These are phyloP conservation scores for Drosophila nebulosa DNA, from an alignment of 1,140 invertebrate genomes.

Conservation along the genomic window DNA sequence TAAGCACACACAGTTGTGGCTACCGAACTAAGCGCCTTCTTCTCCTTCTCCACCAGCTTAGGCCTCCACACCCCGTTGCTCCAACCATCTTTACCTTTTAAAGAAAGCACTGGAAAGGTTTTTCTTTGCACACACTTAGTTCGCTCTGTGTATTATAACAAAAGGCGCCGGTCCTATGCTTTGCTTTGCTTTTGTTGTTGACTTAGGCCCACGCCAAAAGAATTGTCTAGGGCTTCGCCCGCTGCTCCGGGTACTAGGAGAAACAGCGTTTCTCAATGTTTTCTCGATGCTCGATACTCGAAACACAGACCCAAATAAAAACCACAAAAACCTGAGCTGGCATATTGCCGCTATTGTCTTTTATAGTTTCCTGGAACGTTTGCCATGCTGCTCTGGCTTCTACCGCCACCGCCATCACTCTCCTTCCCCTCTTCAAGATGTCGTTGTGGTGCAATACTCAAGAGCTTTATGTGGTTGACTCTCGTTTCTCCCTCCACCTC, in stretches of 20 bases:
- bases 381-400: slow-evolving; percentile 40
- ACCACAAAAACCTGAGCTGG: slow-evolving; percentile 76
- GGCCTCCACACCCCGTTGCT: background rate
- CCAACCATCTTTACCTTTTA: slow-evolving; percentile 6
- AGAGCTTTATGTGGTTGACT: slow-evolving; percentile 61
- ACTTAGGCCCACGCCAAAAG: slow-evolving; percentile 69
- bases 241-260: slow-evolving; percentile 7
- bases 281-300: slow-evolving; percentile 6
- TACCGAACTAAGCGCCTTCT: slow-evolving; percentile 23
- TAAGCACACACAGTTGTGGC: slow-evolving; percentile 49
- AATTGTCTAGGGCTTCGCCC: slow-evolving; percentile 52
- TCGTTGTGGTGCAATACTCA: slow-evolving; percentile 49
- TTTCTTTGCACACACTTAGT: slow-evolving; percentile 28
- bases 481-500: too few relatives aligned
- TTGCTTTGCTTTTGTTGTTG: slow-evolving; percentile 73
- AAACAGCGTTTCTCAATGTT: background rate
- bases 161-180: slow-evolving; percentile 49
- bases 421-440: slow-evolving; percentile 3
- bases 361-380: slow-evolving; percentile 77
- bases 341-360: slow-evolving; percentile 78
- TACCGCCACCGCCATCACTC: background rate
- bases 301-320: slow-evolving; percentile 51
- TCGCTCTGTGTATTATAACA: slow-evolving; percentile 24
- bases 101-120: slow-evolving; percentile 51
- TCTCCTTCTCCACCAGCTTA: background rate